phyloP scores from a whole-genome alignment of 2,113 vertebrate genomes.

The Hydrochoerus hydrochaeris region DNA sequence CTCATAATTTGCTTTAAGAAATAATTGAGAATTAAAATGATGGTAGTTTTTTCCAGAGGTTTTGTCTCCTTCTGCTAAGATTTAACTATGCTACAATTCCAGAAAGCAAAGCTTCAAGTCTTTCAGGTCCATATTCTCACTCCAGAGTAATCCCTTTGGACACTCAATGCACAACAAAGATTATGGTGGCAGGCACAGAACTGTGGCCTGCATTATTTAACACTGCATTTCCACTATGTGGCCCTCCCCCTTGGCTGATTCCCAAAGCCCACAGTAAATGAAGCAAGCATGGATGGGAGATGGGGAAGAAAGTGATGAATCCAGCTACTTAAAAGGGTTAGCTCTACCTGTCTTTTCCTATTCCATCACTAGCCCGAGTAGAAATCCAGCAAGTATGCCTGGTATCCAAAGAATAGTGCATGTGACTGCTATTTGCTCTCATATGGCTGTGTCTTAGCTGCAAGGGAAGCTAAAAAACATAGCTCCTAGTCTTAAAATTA shows the following conservation, averaged over 20 bases:
- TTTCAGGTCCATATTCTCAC: background rate
- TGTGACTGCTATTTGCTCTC: background rate
- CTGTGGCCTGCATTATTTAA: background rate
- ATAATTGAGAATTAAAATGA: conserved; percentile 4
- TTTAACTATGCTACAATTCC: background rate
- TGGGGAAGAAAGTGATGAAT: background rate
- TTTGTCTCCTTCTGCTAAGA: background rate
- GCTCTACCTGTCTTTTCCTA: background rate
- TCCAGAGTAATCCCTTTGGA: background rate
- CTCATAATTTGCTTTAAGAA: conserved; percentile 5
- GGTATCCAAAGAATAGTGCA: background rate
- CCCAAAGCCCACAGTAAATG: background rate
- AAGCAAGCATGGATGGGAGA: background rate
- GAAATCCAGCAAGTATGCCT: background rate
- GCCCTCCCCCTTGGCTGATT: background rate
- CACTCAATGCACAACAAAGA: background rate
- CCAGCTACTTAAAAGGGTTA: background rate
- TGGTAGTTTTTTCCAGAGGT: background rate
- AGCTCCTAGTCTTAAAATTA: background rate
- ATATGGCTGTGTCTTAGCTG: background rate
- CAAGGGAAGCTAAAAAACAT: background rate
- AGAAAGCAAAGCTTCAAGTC: background rate
- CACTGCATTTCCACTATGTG: background rate
- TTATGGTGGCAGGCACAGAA: background rate
- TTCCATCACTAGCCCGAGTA: background rate